These are phyloP conservation scores for Sebastes hubbsi DNA, from an alignment of 2,797 vertebrate species.

Conservation along the genomic window DNA sequence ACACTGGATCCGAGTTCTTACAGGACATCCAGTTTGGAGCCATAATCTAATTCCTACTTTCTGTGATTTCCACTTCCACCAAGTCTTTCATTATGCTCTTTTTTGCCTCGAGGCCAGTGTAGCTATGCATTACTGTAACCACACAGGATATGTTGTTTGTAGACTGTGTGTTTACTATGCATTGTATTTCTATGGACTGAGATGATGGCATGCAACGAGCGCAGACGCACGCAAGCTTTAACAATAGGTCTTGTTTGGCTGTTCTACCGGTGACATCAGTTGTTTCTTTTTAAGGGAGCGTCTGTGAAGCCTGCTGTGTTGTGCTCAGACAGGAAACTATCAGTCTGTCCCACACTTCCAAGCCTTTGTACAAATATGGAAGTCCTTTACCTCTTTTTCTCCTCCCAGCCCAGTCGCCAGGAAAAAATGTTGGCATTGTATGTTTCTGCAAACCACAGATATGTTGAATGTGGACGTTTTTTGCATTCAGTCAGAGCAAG, in stretches of 20 bases:
- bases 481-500: too few relatives aligned
- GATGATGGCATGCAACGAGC: constrained; percentile 19
- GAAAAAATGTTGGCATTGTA: too few relatives aligned
- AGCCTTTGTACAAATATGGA: not conserved
- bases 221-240: constrained; percentile 25
- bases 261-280: constrained; percentile 58
- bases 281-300: constrained; percentile 31
- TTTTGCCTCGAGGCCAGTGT: not conserved
- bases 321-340: not conserved
- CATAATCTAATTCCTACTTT: constrained; percentile 19
- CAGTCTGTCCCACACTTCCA: not conserved
- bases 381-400: not conserved
- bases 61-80: constrained; percentile 37
- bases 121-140: constrained; percentile 53
- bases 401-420: not conserved
- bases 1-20: not conserved
- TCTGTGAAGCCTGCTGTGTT: constrained; percentile 16
- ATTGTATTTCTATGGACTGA: constrained; percentile 33
- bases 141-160: constrained; percentile 52
- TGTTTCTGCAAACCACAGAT: too few relatives aligned
- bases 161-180: constrained; percentile 47
- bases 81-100: constrained; percentile 63
- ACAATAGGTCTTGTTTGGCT: constrained; percentile 53
- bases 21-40: not conserved
- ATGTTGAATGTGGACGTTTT: too few relatives aligned